These are phyloP conservation scores for Noctua fimbriata DNA, from an alignment of 2,888 invertebrate genomes.

Conservation along the genomic window DNA sequence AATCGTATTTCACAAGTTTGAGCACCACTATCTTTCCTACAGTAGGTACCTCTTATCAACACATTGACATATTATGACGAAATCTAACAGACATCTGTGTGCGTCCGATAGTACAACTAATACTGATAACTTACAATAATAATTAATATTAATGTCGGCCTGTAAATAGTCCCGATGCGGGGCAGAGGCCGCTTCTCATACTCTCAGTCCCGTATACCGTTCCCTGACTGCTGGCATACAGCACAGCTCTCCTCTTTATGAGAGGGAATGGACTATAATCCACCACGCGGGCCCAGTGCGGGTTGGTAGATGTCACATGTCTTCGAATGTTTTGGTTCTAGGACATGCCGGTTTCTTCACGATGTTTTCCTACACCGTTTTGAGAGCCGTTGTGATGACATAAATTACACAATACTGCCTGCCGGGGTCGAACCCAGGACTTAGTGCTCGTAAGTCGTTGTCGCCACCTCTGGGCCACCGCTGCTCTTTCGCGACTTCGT, in stretches of 20 bases:
- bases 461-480: too few species aligned
- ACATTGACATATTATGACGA: slow-evolving; percentile 40
- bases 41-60: slow-evolving; percentile 30
- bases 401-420: too few species aligned
- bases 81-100: slow-evolving; percentile 27
- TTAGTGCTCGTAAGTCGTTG: too few species aligned
- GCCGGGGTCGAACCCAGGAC: too few species aligned
- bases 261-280: not conserved
- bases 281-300: not conserved
- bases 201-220: too few species aligned
- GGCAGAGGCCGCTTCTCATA: not conserved
- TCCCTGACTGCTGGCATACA: not conserved
- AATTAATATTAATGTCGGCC: slow-evolving; percentile 11
- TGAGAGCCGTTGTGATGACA: too few species aligned
- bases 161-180: not conserved
- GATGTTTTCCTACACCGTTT: too few species aligned
- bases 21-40: slow-evolving; percentile 20
- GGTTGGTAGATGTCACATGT: not conserved
- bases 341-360: too few species aligned
- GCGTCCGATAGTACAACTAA: slow-evolving; percentile 25
- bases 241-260: not conserved
- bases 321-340: not conserved
- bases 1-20: slow-evolving; percentile 29
- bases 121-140: slow-evolving; percentile 21
- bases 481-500: too few species aligned